A percentile compares a stretch with the other conserved stretches of the same genome.
Evolutionary conservation across 2,113 vertebrate species (phyloP).

Genomic region (Ursus arctos): DNA sequence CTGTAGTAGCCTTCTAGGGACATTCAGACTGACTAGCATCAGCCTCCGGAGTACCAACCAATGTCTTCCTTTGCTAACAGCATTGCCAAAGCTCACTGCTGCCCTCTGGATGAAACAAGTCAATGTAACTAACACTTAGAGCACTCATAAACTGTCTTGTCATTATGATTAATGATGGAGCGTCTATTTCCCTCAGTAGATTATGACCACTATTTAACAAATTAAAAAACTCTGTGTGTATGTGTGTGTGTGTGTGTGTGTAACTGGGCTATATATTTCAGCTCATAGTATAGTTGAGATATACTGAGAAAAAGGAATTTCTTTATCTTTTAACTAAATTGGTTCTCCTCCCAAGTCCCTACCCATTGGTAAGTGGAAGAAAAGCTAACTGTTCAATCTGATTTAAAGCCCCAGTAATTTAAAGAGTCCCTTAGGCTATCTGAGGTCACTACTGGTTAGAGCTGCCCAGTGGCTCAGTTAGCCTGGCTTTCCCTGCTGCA

Average conservation of each 20-base stretch:
- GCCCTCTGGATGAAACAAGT: conserved; percentile 67
- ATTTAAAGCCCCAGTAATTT: not conserved
- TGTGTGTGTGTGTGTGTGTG: not conserved
- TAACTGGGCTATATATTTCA: not conserved
- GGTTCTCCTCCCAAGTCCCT: not conserved
- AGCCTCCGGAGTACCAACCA: not conserved
- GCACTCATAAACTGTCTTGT: not conserved
- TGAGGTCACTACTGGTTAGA: not conserved
- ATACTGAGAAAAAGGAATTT: not conserved
- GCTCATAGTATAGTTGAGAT: not conserved
- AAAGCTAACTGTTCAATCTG: not conserved
- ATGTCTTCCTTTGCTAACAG: not conserved
- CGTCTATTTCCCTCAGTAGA: not conserved
- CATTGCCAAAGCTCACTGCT: conserved; percentile 69
- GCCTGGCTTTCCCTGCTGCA: not conserved
- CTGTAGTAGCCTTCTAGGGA: not conserved
- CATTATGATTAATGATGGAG: not conserved
- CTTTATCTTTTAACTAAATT: not conserved
- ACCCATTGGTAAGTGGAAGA: not conserved
- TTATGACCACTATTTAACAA: not conserved
- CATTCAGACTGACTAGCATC: not conserved
- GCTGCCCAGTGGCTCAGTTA: not conserved
- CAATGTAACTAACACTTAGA: not conserved
- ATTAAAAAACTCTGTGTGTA: not conserved
- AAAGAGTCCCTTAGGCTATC: not conserved